phyloP scores from a whole-genome alignment of 2,113 vertebrate species.

The Regulus satrapa region DNA sequence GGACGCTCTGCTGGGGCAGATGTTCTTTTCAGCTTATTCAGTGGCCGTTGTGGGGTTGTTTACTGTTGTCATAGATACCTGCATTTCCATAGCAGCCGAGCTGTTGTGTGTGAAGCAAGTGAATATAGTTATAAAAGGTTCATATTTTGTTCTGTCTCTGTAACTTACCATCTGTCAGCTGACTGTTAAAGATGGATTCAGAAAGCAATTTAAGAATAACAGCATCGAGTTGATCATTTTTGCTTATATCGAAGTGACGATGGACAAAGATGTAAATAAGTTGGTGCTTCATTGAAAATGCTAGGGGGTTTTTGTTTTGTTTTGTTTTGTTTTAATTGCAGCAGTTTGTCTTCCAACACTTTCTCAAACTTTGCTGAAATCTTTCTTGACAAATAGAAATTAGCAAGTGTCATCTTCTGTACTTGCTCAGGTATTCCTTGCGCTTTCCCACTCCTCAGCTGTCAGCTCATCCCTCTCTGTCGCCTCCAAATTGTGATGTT shows the following conservation, averaged over 20 bases:
- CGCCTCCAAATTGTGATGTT: neutral
- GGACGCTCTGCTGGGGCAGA: constrained; percentile 76
- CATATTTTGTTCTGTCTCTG: constrained; percentile 77
- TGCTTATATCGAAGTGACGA: constrained; percentile 31
- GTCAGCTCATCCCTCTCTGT: neutral
- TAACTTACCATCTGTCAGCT: constrained; percentile 81
- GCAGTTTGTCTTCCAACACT: neutral
- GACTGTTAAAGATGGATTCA: constrained; percentile 65
- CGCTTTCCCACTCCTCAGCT: neutral
- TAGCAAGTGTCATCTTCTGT: neutral
- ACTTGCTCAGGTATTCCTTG: neutral
- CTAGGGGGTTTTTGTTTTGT: neutral
- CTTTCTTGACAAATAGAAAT: neutral
- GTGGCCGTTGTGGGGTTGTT: constrained; percentile 78
- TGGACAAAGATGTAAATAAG: neutral
- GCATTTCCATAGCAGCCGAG: constrained; percentile 79
- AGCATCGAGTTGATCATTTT: constrained; percentile 42
- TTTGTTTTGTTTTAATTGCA: neutral
- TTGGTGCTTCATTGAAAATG: neutral
- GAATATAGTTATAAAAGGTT: constrained; percentile 82
- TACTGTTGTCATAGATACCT: constrained; percentile 79
- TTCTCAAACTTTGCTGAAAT: neutral
- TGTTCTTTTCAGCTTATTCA: constrained; percentile 82
- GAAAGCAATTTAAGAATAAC: constrained; percentile 65
- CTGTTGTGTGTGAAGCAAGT: constrained; percentile 75